Evolutionary conservation across 2,797 vertebrate species (phyloP).

Genomic region (Triplophysa yarkandensis): DNA sequence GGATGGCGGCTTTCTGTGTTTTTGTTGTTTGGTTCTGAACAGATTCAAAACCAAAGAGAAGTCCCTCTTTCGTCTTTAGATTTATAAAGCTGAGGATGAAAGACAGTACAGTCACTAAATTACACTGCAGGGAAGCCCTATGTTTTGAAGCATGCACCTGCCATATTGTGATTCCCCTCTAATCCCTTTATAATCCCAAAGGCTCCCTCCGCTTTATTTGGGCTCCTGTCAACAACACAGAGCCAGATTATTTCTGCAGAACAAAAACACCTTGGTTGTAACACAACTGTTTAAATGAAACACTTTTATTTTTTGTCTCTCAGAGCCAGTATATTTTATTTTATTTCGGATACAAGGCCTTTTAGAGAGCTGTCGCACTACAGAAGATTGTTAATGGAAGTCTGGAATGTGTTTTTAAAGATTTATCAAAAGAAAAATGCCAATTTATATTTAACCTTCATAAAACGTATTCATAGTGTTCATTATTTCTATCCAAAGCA

Average conservation of each 20-base stretch:
- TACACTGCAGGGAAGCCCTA: slow-evolving; percentile 34
- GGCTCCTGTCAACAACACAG: slow-evolving; percentile 29
- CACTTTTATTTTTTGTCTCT: slow-evolving; percentile 1
- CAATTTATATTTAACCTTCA: too few species aligned
- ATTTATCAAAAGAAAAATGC: too few species aligned
- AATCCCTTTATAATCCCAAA: slow-evolving; percentile 57
- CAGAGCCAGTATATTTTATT: background rate
- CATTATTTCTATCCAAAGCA: too few species aligned
- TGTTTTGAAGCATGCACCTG: slow-evolving; percentile 54
- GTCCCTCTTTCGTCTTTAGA: slow-evolving; percentile 9
- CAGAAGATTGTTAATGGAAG: slow-evolving; percentile 37
- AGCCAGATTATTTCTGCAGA: slow-evolving; percentile 19
- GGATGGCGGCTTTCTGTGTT: slow-evolving; percentile 22
- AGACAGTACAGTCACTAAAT: background rate
- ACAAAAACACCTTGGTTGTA: background rate
- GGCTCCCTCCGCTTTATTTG: slow-evolving; percentile 44
- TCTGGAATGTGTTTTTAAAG: slow-evolving; percentile 31
- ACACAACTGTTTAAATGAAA: background rate
- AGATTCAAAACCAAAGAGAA: slow-evolving; percentile 12
- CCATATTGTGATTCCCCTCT: slow-evolving; percentile 42
- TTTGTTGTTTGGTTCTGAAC: slow-evolving; percentile 17
- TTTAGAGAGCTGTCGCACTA: slow-evolving; percentile 24
- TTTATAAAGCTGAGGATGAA: background rate
- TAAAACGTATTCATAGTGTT: too few species aligned
- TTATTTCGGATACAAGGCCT: slow-evolving; percentile 1